Conservation (phyloP, 2,113 vertebrate species). For the Tretioscincus oriximinensis region DNA sequence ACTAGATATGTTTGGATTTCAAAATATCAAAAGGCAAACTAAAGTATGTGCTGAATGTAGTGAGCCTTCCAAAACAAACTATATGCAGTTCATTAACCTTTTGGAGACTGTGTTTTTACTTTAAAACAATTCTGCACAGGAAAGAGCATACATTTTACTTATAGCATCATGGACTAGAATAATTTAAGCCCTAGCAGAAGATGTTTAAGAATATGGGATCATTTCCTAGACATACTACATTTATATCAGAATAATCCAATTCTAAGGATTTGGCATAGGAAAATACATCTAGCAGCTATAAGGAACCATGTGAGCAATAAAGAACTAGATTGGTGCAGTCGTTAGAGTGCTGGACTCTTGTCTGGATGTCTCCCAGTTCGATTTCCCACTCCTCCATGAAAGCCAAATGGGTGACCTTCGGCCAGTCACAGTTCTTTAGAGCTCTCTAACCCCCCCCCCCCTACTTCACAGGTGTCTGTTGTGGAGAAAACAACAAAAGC, state of each 20-base stretch:
- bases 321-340: no score
- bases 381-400: no score
- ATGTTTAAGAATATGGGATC: neutral
- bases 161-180: neutral
- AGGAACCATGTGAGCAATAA: no score
- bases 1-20: conserved; percentile 46
- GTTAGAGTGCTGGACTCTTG: no score
- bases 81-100: conserved; percentile 45
- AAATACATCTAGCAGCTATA: neutral
- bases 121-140: conserved; percentile 22
- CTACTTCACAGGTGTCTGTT: no score
- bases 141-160: neutral
- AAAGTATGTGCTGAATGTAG: conserved; percentile 28
- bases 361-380: no score
- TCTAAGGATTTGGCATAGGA: neutral
- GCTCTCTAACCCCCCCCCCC: no score
- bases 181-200: neutral
- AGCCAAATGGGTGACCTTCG: no score
- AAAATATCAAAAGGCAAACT: conserved; percentile 41
- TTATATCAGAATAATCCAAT: neutral
- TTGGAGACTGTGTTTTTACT: conserved; percentile 24
- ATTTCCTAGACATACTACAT: neutral
- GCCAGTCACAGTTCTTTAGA: no score
- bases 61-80: conserved; percentile 36
- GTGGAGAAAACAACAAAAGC: no score